Conservation (phyloP, 2,113 vertebrate genomes). For the Ciconia boyciana region DNA sequence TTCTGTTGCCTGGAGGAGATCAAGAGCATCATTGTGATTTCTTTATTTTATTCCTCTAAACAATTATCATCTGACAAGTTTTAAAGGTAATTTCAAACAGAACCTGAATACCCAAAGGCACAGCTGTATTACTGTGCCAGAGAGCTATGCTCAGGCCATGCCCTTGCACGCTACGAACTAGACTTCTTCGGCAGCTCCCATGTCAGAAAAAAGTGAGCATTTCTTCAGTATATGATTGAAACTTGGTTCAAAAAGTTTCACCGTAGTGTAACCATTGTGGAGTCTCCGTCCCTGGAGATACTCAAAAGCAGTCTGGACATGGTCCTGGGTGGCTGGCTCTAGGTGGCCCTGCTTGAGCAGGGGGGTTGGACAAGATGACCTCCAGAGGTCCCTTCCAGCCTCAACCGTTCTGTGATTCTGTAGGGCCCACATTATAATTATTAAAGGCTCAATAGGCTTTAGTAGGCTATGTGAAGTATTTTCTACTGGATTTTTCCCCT, state of each 20-base stretch:
- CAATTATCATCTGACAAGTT: not conserved
- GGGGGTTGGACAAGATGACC: not conserved
- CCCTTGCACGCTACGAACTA: not conserved
- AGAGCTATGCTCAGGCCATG: not conserved
- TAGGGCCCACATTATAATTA: not conserved
- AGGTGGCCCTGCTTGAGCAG: not conserved
- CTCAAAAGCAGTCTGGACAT: not conserved
- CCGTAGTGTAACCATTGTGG: fast-evolving
- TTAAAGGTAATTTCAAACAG: not conserved
- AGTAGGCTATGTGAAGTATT: not conserved
- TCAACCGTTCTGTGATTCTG: not conserved
- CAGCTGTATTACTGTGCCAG: not conserved
- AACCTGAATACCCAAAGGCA: not conserved
- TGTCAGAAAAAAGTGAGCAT: not conserved
- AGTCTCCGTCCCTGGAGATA: not conserved
- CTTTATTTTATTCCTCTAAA: not conserved
- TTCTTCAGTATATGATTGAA: not conserved
- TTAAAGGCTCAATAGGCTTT: not conserved
- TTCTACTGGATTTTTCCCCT: not conserved
- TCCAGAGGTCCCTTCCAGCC: not conserved
- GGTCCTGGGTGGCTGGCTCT: not conserved
- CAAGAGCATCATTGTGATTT: not conserved
- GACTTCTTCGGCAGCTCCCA: not conserved
- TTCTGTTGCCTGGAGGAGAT: not conserved
- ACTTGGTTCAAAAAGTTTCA: not conserved